Base-by-base conservation (phyloP, 30 jellyfish, hydroid and myxozoan species). In the Hydractinia echinata region DNA sequence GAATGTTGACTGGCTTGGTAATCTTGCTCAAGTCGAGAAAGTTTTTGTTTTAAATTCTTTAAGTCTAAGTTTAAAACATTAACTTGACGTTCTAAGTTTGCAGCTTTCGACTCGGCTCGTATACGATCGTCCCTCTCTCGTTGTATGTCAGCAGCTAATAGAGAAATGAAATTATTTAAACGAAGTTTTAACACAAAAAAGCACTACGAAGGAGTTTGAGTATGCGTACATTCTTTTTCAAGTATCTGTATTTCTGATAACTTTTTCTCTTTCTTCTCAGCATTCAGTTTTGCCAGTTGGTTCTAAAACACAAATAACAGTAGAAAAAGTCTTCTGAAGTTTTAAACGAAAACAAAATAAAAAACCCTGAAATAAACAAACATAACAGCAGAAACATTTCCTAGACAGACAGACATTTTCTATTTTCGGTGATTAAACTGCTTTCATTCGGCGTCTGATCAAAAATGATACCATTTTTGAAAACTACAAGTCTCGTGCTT, bases 71-170 rank as follows among this genome's bases (percentile, higher is more conserved):
- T 79, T 55, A 88, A 86, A 39, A 82, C 99, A 19, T 90, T 82
- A 66, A 88, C 66, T 83, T 87, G 96, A 58, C 99, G 84, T 73
- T 93, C 99, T 79, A 93, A 71, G 11, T 93, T 95, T 14, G 99
- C 96, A 15, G 99, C 96, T 72, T 87, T 93, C 62, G 95, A 88
- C 66, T 93, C 99, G 8, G 95, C 95, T 54, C 85, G 82, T 39
- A 93, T 82, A 53, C 95, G 76, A 4, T 87, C 94, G 72, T 93
- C 96, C 53, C 89, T 81, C 72, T 93, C 99, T 50, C 54, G 48
- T 44, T 71, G 82, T 16, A 92, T 67, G 16, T 93, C 99, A 6
- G 97, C 99, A 68, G 88, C 78, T 76, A 64, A 8, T 30, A 77
- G 9, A 66, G 51, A 66, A 20, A 64, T n/a, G 9, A 7, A 76